phyloP scores from a whole-genome alignment of 2,888 invertebrate genomes.

The Aphrophora alni region DNA sequence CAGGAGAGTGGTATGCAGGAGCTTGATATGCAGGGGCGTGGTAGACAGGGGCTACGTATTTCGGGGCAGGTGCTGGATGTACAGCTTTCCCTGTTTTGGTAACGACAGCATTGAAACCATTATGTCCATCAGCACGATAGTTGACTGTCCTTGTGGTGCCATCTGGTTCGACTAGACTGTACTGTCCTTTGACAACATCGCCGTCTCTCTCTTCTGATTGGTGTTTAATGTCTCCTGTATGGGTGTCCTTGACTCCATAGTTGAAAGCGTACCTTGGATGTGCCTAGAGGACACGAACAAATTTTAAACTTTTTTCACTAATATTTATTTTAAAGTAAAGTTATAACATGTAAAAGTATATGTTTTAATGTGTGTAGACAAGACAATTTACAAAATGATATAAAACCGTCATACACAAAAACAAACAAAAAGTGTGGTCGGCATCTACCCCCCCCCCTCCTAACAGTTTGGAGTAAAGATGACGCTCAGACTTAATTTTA shows the following conservation, averaged over 20 bases:
- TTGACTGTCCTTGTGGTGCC: constrained; percentile 74
- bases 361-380: no score
- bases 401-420: no score
- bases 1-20: constrained; percentile 15
- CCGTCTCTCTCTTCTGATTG: constrained; percentile 76
- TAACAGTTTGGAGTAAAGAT: no score
- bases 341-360: no score
- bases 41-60: constrained; percentile 22
- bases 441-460: no score
- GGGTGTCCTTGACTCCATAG: constrained; percentile 78
- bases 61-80: constrained; percentile 31
- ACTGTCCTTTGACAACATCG: constrained; percentile 70
- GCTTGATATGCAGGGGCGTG: background rate
- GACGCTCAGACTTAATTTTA: no score
- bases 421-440: no score
- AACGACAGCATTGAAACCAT: constrained; percentile 74
- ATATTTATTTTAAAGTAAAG: no score
- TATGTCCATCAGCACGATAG: constrained; percentile 74
- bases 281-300: constrained; percentile 60
- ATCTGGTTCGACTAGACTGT: constrained; percentile 72
- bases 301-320: background rate
- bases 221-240: constrained; percentile 74
- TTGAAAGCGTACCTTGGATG: constrained; percentile 78
- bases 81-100: constrained; percentile 43
- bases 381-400: no score